phyloP scores from a whole-genome alignment of 2,888 invertebrate genomes.

The Pegoplata infirma region DNA sequence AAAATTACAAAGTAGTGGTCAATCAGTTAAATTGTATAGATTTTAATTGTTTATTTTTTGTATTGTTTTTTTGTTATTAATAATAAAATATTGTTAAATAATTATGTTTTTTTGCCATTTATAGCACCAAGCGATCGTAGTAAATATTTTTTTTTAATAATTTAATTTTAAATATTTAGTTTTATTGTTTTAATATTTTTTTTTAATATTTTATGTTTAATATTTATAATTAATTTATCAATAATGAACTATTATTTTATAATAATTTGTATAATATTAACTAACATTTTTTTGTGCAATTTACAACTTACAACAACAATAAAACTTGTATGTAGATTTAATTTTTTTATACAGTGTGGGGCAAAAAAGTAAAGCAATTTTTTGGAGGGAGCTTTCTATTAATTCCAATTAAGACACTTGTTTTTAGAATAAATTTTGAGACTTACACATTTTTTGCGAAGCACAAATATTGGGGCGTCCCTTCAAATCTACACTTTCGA shows the following conservation, averaged over 20 bases:
- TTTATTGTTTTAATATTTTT: not conserved
- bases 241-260: conserved; percentile 21
- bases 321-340: conserved; percentile 11
- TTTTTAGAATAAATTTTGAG: no score
- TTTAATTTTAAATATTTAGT: no score
- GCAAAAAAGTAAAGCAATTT: not conserved
- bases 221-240: conserved; percentile 38
- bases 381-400: not conserved
- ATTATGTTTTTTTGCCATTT: conserved; percentile 37
- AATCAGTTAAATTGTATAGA: not conserved
- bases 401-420: no score
- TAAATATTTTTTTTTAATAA: no score
- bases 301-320: conserved; percentile 37
- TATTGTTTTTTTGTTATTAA: not conserved
- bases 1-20: not conserved
- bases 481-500: no score
- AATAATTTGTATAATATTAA: conserved; percentile 12
- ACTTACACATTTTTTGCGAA: no score
- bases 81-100: conserved; percentile 2
- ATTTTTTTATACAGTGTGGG: conserved; percentile 27
- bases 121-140: conserved; percentile 54
- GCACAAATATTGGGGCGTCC: no score
- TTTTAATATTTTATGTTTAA: conserved; percentile 4
- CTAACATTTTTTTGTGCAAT: conserved; percentile 25
- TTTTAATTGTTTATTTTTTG: no score